Conservation (phyloP, 2,113 vertebrate genomes). For the Tonatia bakeri region DNA sequence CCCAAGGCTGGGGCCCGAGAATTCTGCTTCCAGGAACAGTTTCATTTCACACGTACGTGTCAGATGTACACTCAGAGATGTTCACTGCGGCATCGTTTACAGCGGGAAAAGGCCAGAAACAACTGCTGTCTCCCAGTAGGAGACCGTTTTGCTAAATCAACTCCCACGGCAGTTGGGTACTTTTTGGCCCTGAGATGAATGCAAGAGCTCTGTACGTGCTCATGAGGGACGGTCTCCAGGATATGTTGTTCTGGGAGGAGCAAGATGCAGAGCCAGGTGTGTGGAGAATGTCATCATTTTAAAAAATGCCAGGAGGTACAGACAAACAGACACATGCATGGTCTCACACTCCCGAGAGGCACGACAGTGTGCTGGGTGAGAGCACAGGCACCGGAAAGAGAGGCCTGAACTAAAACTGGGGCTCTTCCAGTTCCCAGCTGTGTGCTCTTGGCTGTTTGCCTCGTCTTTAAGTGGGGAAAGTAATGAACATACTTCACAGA, state of each 20-base stretch:
- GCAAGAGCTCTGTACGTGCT: not conserved
- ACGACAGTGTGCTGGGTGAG: not conserved
- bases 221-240: not conserved
- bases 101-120: not conserved
- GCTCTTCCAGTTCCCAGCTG: not conserved
- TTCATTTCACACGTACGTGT: no score
- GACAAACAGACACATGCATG: not conserved
- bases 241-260: not conserved
- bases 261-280: not conserved
- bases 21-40: not conserved
- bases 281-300: not conserved
- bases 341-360: not conserved
- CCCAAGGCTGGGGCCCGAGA: not conserved
- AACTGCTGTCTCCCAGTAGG: not conserved
- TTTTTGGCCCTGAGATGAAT: not conserved
- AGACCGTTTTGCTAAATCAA: not conserved
- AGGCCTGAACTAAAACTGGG: not conserved
- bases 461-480: not conserved
- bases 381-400: not conserved
- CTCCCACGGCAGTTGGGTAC: not conserved
- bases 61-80: not conserved
- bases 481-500: not conserved
- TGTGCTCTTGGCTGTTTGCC: not conserved
- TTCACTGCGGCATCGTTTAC: not conserved
- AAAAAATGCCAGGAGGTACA: not conserved